A percentile compares a stretch with the other conserved stretches of the same genome.
Evolutionary conservation across 2,888 invertebrate genomes (phyloP).

Genomic region (Siphlonurus alternatus): DNA sequence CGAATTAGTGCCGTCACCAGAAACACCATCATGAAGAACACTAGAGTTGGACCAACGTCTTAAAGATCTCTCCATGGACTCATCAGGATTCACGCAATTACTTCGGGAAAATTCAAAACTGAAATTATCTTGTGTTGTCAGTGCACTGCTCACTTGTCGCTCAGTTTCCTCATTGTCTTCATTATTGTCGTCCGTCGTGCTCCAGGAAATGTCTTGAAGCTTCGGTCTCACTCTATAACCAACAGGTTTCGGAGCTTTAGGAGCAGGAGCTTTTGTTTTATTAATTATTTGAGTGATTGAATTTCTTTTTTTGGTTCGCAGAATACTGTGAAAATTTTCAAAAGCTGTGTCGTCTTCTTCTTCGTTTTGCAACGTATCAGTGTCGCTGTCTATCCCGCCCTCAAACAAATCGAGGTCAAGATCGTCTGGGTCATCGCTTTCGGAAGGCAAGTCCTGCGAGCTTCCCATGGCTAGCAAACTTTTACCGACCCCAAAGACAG

Average conservation of each 20-base stretch:
- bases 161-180: not conserved
- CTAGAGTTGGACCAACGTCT: not conserved
- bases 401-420: slow-evolving; percentile 4
- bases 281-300: not conserved
- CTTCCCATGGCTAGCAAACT: not conserved
- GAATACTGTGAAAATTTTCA: not conserved
- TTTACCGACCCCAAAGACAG: not conserved
- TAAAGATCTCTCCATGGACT: not conserved
- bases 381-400: not conserved
- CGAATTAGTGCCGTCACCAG: not conserved
- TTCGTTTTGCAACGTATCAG: not conserved
- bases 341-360: not conserved
- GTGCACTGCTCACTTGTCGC: too few relatives aligned
- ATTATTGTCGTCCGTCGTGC: not conserved
- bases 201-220: not conserved
- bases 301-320: not conserved
- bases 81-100: too few relatives aligned
- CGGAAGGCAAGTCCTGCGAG: not conserved
- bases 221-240: not conserved
- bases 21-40: not conserved
- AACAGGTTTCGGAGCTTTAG: not conserved
- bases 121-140: too few relatives aligned
- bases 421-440: not conserved
- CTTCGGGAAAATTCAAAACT: too few relatives aligned
- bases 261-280: not conserved